These are phyloP conservation scores for Ibidorhyncha struthersii DNA, from an alignment of 2,113 vertebrate species.

Conservation along the genomic window DNA sequence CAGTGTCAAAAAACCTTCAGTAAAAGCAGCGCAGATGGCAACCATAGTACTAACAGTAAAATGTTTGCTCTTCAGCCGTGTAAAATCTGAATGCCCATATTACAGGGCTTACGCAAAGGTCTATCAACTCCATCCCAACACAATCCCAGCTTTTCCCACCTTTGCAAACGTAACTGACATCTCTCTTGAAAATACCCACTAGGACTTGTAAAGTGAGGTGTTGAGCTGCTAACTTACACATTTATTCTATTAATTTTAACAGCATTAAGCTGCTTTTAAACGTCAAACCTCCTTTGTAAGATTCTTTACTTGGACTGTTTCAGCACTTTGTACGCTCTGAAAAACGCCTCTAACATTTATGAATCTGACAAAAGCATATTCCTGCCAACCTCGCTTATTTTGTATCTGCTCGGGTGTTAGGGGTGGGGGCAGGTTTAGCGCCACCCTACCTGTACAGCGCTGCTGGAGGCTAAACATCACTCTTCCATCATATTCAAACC, in stretches of 20 bases:
- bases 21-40: neutral
- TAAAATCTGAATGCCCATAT: neutral
- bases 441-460: neutral
- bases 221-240: constrained; percentile 1
- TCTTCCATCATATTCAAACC: neutral
- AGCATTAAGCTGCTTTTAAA: constrained; percentile 26
- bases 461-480: neutral
- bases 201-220: neutral
- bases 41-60: neutral
- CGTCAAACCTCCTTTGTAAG: neutral
- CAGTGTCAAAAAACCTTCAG: neutral
- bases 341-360: neutral
- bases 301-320: neutral
- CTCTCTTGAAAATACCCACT: neutral
- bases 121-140: neutral
- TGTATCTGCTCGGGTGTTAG: too few species aligned
- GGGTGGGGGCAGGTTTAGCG: neutral
- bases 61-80: neutral
- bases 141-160: neutral
- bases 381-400: neutral
- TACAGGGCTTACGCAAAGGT: neutral
- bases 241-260: constrained; percentile 46
- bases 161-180: neutral
- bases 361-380: neutral
- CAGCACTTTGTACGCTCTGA: neutral